Conservation (phyloP, 2,113 vertebrate genomes). For the Baryphthengus martii region DNA sequence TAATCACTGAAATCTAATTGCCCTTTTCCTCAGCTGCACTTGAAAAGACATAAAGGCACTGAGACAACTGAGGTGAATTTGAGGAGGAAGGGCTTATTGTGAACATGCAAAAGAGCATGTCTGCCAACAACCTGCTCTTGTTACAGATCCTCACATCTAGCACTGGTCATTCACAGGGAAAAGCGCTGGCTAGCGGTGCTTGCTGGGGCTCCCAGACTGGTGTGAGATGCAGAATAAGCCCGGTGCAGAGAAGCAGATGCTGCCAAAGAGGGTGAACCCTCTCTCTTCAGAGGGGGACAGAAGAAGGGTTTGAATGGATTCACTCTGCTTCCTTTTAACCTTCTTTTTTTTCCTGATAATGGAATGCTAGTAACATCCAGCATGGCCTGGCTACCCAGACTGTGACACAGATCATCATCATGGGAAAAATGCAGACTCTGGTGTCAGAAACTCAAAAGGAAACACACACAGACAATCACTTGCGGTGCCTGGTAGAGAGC, state of each 20-base stretch:
- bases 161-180: background rate
- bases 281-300: background rate
- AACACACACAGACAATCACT: background rate
- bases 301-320: background rate
- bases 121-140: background rate
- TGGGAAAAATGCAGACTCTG: background rate
- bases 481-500: background rate
- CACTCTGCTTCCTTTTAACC: background rate
- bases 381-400: background rate
- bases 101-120: background rate
- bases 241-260: background rate
- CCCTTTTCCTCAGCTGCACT: slow-evolving; percentile 5
- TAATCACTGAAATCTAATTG: slow-evolving; percentile 16
- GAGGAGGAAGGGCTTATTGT: background rate
- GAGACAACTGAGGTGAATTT: background rate
- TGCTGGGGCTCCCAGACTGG: background rate
- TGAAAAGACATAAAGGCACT: slow-evolving; percentile 7
- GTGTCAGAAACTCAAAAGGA: background rate
- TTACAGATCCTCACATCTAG: background rate
- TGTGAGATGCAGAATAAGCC: background rate
- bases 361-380: background rate
- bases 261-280: background rate
- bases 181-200: background rate
- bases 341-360: background rate
- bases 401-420: background rate